Evolutionary conservation across 2,113 vertebrate genomes (phyloP).

Genomic region (Rhinogobius similis): DNA sequence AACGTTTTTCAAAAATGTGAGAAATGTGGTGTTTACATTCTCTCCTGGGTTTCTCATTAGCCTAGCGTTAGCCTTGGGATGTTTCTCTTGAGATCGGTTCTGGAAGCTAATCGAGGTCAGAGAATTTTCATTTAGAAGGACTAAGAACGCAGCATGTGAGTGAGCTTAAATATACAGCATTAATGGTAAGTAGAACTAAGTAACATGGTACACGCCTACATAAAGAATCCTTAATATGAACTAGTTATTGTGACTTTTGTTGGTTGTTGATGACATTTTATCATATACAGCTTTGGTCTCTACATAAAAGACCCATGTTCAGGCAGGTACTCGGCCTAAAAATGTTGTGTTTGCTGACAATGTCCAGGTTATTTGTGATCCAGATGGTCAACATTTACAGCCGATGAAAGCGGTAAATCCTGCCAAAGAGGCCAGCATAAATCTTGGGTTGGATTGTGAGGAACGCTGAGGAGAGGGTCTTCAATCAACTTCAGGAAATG

Average conservation of each 20-base stretch:
- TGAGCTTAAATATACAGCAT: not conserved
- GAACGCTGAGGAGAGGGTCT: conserved; percentile 31
- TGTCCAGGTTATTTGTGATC: conserved; percentile 27
- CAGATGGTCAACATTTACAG: conserved; percentile 53
- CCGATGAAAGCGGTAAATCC: conserved; percentile 37
- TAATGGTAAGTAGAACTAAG: not conserved
- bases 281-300: not conserved
- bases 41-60: conserved; percentile 6
- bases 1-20: conserved; percentile 1
- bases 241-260: no score
- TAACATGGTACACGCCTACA: no score
- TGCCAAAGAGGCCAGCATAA: conserved; percentile 40
- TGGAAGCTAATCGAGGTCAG: conserved; percentile 4
- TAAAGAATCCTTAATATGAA: no score
- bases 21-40: conserved; percentile 14
- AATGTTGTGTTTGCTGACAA: conserved; percentile 15
- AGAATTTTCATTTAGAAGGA: not conserved
- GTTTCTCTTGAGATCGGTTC: not conserved
- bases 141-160: not conserved
- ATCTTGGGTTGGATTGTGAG: conserved; percentile 28
- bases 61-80: conserved; percentile 5
- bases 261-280: not conserved
- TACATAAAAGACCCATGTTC: not conserved
- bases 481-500: conserved; percentile 34
- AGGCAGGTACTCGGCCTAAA: not conserved